Percentiles rank a stretch among this genome's conserved stretches.
phyloP scores from a whole-genome alignment of 2,888 invertebrate genomes.

The Philaethria dido region DNA sequence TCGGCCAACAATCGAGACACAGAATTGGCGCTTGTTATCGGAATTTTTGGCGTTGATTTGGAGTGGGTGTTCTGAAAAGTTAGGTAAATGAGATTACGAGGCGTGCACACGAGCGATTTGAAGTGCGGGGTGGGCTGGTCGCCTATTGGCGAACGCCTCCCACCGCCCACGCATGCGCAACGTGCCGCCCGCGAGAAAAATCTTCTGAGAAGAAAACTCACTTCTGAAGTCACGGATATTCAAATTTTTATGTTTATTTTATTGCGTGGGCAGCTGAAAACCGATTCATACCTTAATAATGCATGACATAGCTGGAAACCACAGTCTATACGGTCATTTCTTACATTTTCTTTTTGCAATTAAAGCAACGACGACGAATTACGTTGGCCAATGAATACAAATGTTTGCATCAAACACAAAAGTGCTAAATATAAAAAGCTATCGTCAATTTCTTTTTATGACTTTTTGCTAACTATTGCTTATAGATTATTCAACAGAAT shows the following conservation, averaged over 20 bases:
- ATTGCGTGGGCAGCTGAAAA: slow-evolving; percentile 65
- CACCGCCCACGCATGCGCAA: slow-evolving; percentile 79
- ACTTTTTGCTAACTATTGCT: not conserved
- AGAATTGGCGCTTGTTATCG: slow-evolving; percentile 37
- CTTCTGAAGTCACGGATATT: slow-evolving; percentile 53
- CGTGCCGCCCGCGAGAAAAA: slow-evolving; percentile 69
- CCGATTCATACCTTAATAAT: slow-evolving; percentile 50
- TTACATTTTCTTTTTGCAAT: slow-evolving; percentile 12
- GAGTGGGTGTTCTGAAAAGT: slow-evolving; percentile 51
- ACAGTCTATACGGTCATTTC: slow-evolving; percentile 47
- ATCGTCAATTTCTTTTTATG: too few relatives aligned
- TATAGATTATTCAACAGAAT: not conserved
- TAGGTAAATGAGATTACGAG: slow-evolving; percentile 51
- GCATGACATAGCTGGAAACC: slow-evolving; percentile 50
- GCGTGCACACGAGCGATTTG: slow-evolving; percentile 60
- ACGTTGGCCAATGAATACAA: too few relatives aligned
- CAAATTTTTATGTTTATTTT: slow-evolving; percentile 65
- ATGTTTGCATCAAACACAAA: not conserved
- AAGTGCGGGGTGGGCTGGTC: slow-evolving; percentile 73
- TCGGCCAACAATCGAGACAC: slow-evolving; percentile 30
- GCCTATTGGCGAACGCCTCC: slow-evolving; percentile 82
- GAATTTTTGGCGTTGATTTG: slow-evolving; percentile 43
- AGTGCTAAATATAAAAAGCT: not conserved
- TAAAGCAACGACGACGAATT: slow-evolving; percentile 1
- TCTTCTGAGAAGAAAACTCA: slow-evolving; percentile 68